phyloP scores from a whole-genome alignment of 2,113 vertebrate genomes.

The Protomyctophum bolini region DNA sequence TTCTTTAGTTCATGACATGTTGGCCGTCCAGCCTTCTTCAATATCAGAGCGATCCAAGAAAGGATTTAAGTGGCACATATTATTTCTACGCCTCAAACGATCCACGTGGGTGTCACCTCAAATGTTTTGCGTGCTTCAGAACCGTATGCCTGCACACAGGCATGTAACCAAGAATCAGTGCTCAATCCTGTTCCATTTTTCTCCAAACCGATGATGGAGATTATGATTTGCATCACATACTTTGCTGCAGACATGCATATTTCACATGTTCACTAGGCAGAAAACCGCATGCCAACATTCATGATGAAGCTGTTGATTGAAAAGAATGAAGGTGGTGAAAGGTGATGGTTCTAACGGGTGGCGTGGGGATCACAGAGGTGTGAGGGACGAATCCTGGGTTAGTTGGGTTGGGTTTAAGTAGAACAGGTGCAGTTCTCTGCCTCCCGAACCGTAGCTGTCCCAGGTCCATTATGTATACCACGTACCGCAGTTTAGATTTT shows the following conservation, averaged over 20 bases:
- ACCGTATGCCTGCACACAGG: not conserved
- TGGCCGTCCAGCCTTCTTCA: too few relatives aligned
- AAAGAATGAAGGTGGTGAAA: too few relatives aligned
- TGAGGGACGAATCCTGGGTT: too few relatives aligned
- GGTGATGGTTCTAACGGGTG: too few relatives aligned
- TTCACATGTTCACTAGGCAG: not conserved
- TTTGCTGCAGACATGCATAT: not conserved
- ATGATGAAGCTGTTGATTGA: conserved; percentile 21
- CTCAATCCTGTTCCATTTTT: not conserved
- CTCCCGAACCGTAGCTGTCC: conserved; percentile 4
- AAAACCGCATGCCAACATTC: conserved; percentile 2
- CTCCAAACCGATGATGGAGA: not conserved
- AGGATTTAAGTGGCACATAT: too few relatives aligned
- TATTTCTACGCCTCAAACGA: too few relatives aligned
- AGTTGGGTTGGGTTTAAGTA: too few relatives aligned
- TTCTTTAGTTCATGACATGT: too few relatives aligned
- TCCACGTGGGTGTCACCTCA: not conserved
- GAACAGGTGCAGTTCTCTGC: too few relatives aligned
- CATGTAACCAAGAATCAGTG: not conserved
- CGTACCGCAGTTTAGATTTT: conserved; percentile 39
- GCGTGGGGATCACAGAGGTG: too few relatives aligned
- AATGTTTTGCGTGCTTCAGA: not conserved
- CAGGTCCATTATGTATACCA: conserved; percentile 14
- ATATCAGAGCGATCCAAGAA: too few relatives aligned
- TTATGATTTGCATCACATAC: not conserved